phyloP scores from a whole-genome alignment of 1,140 invertebrate species.

The Tigriopus japonicus region DNA sequence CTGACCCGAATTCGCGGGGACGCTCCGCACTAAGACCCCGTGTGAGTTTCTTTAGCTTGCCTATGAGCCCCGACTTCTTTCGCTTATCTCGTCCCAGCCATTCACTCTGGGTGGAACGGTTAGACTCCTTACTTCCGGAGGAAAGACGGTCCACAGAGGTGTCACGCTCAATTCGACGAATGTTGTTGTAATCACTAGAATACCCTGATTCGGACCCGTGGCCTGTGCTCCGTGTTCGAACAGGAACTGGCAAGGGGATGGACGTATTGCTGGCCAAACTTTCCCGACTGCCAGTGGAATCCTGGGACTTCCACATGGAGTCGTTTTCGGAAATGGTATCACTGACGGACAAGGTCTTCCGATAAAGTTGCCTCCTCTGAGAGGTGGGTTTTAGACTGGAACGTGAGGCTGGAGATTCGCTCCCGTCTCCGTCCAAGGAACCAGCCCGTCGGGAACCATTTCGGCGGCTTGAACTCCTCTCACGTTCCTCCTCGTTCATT shows the following conservation, averaged over 20 bases:
- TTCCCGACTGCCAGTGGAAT: not conserved
- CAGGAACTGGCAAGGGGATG: constrained; percentile 7
- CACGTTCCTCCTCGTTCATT: not conserved
- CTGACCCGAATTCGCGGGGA: not conserved
- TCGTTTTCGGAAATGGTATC: not conserved
- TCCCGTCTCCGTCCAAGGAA: not conserved
- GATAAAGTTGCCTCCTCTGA: not conserved
- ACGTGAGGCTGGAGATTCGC: not conserved
- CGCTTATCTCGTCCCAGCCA: constrained; percentile 6
- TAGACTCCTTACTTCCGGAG: not conserved
- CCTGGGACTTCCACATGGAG: not conserved
- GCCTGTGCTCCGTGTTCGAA: not conserved
- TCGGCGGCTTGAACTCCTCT: not conserved
- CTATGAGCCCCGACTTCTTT: not conserved
- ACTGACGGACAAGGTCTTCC: constrained; percentile 6
- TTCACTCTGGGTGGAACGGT: constrained; percentile 5
- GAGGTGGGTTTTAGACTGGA: not conserved
- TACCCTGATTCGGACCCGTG: constrained; percentile 7
- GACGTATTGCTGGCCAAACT: not conserved
- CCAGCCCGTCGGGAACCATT: not conserved
- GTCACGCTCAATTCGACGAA: constrained; percentile 8
- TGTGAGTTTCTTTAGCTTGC: constrained; percentile 8
- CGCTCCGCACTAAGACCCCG: not conserved
- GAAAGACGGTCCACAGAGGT: constrained; percentile 8
- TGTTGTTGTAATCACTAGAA: not conserved